Evolutionary conservation across 1,140 invertebrate species (phyloP).

Genomic region (Geopemphigus sp.): DNA sequence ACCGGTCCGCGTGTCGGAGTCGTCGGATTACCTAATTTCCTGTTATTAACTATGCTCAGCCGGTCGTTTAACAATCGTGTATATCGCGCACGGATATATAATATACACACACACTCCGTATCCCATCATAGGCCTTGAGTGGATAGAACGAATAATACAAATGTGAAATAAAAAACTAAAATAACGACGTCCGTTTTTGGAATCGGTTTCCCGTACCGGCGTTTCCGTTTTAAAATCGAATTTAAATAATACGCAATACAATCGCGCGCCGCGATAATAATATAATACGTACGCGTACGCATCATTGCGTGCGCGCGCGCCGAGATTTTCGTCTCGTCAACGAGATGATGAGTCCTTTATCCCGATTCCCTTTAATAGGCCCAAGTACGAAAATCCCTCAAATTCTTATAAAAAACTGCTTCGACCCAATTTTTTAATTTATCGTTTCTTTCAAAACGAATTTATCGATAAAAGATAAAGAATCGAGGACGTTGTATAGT

Average conservation of each 20-base stretch:
- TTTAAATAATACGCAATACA: constrained; percentile 29
- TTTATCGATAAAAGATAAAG: too few relatives aligned
- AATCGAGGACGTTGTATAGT: too few relatives aligned
- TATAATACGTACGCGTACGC: too few relatives aligned
- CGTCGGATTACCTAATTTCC: constrained; percentile 47
- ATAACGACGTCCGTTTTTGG: constrained; percentile 47
- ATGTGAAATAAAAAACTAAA: constrained; percentile 17
- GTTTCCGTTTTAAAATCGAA: constrained; percentile 41
- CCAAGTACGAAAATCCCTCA: too few relatives aligned
- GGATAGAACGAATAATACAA: constrained; percentile 23
- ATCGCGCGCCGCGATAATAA: too few relatives aligned
- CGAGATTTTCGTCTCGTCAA: background rate
- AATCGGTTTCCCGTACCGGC: constrained; percentile 25
- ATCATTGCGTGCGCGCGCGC: background rate
- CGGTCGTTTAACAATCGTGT: constrained; percentile 43
- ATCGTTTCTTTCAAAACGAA: too few relatives aligned
- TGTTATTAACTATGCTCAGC: constrained; percentile 40
- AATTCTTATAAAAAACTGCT: too few relatives aligned
- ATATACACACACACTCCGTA: background rate
- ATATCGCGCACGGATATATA: constrained; percentile 28
- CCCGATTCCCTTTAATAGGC: background rate
- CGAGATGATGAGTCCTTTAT: background rate
- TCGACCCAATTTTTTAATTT: too few relatives aligned
- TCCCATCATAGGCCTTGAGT: constrained; percentile 25
- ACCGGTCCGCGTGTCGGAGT: constrained; percentile 41